These are phyloP conservation scores for Folsomia candida DNA, from an alignment of 2,888 invertebrate genomes.

Conservation along the genomic window DNA sequence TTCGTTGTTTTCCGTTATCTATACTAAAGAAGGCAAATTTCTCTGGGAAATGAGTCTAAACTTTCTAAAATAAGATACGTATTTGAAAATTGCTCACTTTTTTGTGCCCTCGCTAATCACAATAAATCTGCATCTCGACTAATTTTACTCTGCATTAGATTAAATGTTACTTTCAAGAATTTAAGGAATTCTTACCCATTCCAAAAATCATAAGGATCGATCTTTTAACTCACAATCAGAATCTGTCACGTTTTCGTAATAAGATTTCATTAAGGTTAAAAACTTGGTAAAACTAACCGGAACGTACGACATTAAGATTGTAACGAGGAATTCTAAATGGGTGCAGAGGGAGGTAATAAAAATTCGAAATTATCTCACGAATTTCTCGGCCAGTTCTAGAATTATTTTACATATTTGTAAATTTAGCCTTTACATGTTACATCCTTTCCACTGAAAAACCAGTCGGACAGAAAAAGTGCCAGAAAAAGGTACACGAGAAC, in stretches of 20 bases:
- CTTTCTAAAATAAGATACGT: not conserved
- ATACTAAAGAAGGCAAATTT: not conserved
- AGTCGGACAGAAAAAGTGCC: no score
- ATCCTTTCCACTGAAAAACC: not conserved
- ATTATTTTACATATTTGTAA: not conserved
- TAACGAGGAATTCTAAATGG: not conserved
- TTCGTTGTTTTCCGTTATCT: no score
- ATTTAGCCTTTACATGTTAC: not conserved
- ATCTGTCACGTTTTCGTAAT: constrained; percentile 11
- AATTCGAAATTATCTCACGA: constrained; percentile 10
- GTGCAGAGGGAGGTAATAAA: not conserved
- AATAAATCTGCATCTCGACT: not conserved
- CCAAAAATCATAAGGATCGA: not conserved
- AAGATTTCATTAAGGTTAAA: constrained; percentile 18
- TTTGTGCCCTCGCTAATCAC: not conserved
- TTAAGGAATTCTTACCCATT: constrained; percentile 1
- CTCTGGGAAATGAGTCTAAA: not conserved
- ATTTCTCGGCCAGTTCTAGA: not conserved
- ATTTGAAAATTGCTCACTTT: not conserved
- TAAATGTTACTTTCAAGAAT: not conserved
- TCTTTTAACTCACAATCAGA: not conserved
- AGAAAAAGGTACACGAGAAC: no score
- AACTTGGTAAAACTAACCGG: not conserved
- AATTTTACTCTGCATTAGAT: not conserved
- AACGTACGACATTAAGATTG: not conserved